Percentiles rank a stretch among this genome's conserved stretches.
Conservation (phyloP, 2,113 vertebrate genomes). For the Melospiza melodia region DNA sequence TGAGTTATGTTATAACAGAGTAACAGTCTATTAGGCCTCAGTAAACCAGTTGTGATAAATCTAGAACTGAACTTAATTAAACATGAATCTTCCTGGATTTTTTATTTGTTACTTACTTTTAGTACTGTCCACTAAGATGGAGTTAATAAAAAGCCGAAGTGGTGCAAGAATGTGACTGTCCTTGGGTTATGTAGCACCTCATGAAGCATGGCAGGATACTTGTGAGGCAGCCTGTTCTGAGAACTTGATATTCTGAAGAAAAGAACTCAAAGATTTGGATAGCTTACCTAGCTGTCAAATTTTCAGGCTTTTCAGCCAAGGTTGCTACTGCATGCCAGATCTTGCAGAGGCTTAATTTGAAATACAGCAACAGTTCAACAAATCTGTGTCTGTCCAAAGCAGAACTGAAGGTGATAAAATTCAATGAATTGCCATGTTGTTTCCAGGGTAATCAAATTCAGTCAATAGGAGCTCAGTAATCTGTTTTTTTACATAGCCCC, state of each 20-base stretch:
- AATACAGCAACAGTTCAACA: background rate
- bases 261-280: background rate
- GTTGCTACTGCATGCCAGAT: background rate
- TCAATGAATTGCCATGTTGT: background rate
- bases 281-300: background rate
- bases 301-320: background rate
- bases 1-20: background rate
- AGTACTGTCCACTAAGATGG: background rate
- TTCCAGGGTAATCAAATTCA: constrained; percentile 25
- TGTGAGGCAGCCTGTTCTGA: background rate
- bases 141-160: background rate
- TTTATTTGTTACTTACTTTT: background rate
- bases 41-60: background rate
- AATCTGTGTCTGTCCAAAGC: background rate
- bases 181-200: background rate
- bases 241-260: background rate
- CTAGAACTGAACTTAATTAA: background rate
- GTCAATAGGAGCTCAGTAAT: constrained; percentile 16
- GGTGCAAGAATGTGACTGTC: background rate
- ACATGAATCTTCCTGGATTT: background rate
- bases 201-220: background rate
- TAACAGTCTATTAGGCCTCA: background rate
- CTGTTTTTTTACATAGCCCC: background rate
- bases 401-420: background rate
- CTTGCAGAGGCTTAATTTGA: background rate